phyloP scores from a whole-genome alignment of 2,113 vertebrate genomes.

The Nothocercus nigrocapillus region DNA sequence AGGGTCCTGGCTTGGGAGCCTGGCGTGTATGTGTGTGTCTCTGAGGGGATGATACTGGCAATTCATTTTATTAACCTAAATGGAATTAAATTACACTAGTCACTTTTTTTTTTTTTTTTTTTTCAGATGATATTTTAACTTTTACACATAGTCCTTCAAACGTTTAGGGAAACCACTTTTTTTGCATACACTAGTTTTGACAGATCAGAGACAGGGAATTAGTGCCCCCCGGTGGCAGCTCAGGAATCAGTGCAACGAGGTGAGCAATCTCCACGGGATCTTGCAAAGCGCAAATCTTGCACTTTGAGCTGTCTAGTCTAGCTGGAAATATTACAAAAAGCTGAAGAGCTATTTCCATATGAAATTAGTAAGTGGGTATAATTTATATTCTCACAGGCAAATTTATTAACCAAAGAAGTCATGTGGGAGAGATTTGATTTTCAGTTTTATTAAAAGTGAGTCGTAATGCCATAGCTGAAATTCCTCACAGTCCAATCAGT shows the following conservation, averaged over 20 bases:
- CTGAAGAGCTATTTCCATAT: neutral
- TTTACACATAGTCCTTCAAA: neutral
- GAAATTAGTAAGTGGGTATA: neutral
- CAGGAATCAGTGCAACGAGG: neutral
- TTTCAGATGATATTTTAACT: neutral
- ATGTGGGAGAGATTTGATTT: neutral
- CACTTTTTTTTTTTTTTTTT: neutral
- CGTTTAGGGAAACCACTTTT: neutral
- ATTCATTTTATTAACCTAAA: neutral
- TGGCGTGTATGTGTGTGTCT: too few species aligned
- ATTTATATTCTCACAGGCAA: neutral
- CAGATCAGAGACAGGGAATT: neutral
- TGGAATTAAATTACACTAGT: neutral
- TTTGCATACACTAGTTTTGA: neutral
- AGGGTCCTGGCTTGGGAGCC: too few species aligned
- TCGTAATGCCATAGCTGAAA: neutral
- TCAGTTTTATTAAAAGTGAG: neutral
- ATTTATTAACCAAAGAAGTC: neutral
- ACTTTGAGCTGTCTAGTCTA: neutral
- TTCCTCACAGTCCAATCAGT: neutral
- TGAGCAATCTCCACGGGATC: neutral
- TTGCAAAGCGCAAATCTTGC: neutral
- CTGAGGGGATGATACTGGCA: too few species aligned
- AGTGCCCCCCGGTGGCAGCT: constrained; percentile 58
- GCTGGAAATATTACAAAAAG: neutral